Evolutionary conservation across 2,113 vertebrate genomes (phyloP).

Genomic region (Sturnus vulgaris): DNA sequence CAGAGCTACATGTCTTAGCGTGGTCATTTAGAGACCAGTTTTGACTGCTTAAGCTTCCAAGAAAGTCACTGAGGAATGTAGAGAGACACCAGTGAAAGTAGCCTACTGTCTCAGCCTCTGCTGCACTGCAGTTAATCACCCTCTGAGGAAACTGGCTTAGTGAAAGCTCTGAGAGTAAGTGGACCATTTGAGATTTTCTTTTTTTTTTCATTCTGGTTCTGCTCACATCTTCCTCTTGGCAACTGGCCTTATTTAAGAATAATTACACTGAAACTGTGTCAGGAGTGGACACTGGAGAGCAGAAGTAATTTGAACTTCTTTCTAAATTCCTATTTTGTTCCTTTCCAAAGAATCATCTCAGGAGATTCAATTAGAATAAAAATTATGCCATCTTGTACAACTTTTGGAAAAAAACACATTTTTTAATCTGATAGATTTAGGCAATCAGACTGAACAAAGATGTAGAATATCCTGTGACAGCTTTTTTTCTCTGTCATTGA

Average conservation of each 20-base stretch:
- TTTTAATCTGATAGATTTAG: background rate
- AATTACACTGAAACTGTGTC: background rate
- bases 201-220: background rate
- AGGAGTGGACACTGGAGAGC: background rate
- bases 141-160: background rate
- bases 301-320: background rate
- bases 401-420: background rate
- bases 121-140: background rate
- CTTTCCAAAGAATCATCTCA: background rate
- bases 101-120: background rate
- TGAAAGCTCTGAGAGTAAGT: background rate
- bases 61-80: background rate
- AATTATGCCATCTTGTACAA: background rate
- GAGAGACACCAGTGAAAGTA: background rate
- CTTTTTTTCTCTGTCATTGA: background rate
- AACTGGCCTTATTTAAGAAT: background rate
- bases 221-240: background rate
- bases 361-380: background rate
- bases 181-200: background rate
- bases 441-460: background rate
- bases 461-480: background rate
- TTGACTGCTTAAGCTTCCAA: background rate
- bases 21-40: background rate
- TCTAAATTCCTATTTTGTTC: background rate
- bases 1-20: background rate